phyloP scores from a whole-genome alignment of 2,113 vertebrate genomes.

The Phylloscopus whistleri region DNA sequence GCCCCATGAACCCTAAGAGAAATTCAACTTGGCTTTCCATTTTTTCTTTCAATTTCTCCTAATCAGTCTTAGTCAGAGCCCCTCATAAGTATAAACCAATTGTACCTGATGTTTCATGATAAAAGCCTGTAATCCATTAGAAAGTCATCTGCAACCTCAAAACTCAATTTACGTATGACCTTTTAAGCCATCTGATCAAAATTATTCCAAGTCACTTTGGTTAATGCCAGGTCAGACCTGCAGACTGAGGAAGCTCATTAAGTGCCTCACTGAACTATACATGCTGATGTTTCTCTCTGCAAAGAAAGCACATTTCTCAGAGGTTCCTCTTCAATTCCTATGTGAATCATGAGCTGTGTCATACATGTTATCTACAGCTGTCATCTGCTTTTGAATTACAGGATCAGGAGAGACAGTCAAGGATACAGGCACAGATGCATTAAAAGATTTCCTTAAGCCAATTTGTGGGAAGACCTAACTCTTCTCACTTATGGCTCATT shows the following conservation, averaged over 20 bases:
- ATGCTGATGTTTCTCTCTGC: neutral
- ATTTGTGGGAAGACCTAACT: neutral
- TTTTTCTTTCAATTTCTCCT: slow-evolving; percentile 13
- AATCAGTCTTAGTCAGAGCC: neutral
- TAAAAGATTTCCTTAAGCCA: neutral
- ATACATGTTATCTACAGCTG: neutral
- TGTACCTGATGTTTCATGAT: neutral
- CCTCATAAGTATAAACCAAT: neutral
- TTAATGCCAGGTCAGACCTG: slow-evolving; percentile 19
- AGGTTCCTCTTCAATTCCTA: neutral
- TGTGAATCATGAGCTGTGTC: neutral
- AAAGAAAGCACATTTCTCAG: neutral
- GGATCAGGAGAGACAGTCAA: neutral
- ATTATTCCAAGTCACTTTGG: neutral
- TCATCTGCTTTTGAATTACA: neutral
- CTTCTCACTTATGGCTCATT: neutral
- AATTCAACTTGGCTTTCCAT: neutral
- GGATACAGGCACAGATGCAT: neutral
- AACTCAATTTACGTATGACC: neutral
- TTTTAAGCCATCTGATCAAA: slow-evolving; percentile 1
- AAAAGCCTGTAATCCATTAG: slow-evolving; percentile 24
- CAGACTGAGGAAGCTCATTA: neutral
- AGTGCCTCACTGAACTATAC: neutral
- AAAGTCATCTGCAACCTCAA: neutral
- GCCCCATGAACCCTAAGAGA: neutral